These are phyloP conservation scores for Paralvinella palmiformis DNA, from an alignment of 1,140 invertebrate genomes.

Conservation along the genomic window DNA sequence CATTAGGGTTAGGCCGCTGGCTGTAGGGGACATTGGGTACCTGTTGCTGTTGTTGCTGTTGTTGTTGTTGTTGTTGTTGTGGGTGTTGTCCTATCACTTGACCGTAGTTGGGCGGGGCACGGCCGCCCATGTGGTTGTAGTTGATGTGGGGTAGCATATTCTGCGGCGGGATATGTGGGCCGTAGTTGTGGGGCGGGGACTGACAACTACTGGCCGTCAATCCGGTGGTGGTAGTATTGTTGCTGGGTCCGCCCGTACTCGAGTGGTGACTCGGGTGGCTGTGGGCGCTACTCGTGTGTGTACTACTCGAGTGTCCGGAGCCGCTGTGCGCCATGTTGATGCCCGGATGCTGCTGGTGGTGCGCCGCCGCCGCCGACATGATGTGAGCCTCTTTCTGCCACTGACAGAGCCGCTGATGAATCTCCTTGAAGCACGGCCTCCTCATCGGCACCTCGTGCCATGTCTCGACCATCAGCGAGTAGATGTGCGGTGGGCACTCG, in stretches of 20 bases:
- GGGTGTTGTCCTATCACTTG: too few species aligned
- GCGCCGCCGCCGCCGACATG: too few species aligned
- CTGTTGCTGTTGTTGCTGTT: too few species aligned
- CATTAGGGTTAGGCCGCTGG: too few species aligned
- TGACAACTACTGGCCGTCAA: background rate
- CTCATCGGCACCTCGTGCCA: slow-evolving; percentile 89
- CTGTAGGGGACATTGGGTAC: too few species aligned
- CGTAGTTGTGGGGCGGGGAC: background rate
- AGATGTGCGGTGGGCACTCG: slow-evolving; percentile 83
- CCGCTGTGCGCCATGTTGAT: background rate
- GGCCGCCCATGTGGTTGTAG: too few species aligned
- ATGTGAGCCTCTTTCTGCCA: slow-evolving; percentile 1
- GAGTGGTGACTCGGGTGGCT: slow-evolving; percentile 6
- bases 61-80: too few species aligned
- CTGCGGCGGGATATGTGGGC: too few species aligned
- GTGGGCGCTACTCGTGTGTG: background rate
- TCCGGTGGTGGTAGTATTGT: background rate
- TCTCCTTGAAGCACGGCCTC: slow-evolving; percentile 71
- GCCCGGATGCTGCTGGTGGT: too few species aligned
- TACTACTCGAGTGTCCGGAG: background rate
- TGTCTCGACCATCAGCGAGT: slow-evolving; percentile 92
- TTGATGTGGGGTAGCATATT: too few species aligned
- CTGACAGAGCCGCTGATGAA: background rate
- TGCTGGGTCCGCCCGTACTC: background rate
- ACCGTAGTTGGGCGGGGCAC: too few species aligned